phyloP scores from a whole-genome alignment of 2,113 vertebrate genomes.

The Hiodon alosoides region DNA sequence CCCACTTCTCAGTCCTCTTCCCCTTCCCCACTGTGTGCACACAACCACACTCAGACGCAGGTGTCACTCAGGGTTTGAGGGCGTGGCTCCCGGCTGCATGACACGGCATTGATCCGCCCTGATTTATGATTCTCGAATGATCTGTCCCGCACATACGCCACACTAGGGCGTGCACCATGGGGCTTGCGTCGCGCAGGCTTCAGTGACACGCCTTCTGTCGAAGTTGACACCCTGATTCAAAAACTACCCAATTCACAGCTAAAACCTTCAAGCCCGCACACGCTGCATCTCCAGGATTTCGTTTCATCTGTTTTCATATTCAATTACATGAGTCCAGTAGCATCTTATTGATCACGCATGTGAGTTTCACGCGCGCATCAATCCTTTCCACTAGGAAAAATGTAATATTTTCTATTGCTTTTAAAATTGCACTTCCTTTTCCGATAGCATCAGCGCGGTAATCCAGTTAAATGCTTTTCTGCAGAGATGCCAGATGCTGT shows the following conservation, averaged over 20 bases:
- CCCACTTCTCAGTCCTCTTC: no score
- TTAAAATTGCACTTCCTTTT: slow-evolving; percentile 20
- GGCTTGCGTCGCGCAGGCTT: no score
- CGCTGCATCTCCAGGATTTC: background rate
- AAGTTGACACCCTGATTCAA: slow-evolving; percentile 1
- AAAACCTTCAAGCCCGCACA: slow-evolving; percentile 1
- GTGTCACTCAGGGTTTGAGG: background rate
- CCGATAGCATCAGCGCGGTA: background rate
- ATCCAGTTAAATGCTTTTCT: slow-evolving; percentile 16
- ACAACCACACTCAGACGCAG: no score
- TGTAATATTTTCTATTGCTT: slow-evolving; percentile 23
- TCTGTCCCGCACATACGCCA: slow-evolving; percentile 6
- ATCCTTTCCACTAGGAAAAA: slow-evolving; percentile 12
- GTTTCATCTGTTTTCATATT: slow-evolving; percentile 13
- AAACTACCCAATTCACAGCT: slow-evolving; percentile 12
- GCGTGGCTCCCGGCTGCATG: no score
- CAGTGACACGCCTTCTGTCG: slow-evolving; percentile 33
- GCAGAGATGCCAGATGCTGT: slow-evolving; percentile 3
- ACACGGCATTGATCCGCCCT: slow-evolving; percentile 42
- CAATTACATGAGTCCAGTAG: slow-evolving; percentile 9
- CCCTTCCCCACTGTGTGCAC: no score
- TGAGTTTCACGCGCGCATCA: slow-evolving; percentile 10
- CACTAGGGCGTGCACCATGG: background rate
- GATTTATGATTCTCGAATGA: slow-evolving; percentile 56
- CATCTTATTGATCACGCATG: slow-evolving; percentile 13